Base-by-base conservation (phyloP, 2,113 vertebrate genomes). In the Gorsachius goisagi region DNA sequence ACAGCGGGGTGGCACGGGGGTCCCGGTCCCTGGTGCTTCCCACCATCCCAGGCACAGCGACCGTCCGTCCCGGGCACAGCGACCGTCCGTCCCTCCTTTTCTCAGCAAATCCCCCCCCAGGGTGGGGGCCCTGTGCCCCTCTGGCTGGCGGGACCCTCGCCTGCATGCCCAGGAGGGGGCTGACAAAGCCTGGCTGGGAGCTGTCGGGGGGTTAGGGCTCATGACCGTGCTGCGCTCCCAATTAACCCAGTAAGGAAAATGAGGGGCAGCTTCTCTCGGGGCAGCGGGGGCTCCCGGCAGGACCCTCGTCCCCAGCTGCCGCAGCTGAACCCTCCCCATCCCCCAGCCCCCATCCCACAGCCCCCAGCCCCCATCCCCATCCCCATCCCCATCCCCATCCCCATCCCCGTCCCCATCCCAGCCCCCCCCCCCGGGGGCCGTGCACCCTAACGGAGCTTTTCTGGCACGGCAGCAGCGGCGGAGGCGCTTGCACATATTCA, bases 401-500 rank as follows among this genome's bases (percentile, higher is more conserved):
- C 16, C 21, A 45, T 58, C 21, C 28, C 62, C 13, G 12, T 50
- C 50, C 50, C 55, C 21, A 12, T n/a, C 24, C 23, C 39, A 20
- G 23, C 27, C 68, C 17, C 49, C n/a, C n/a, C n/a, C n/a, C n/a
- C n/a, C n/a, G n/a, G 1, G 26, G 37, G 52, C 60, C 15, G 0
- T 5, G 63, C 44, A 7, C 44, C 53, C 8, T 1, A 9, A 12
- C 49, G 39, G 24, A 85, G 33, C 15, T 26, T 39, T 82, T 27
- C 79, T 72, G 79, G 75, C 86, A 32, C 2, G 1, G 67, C 73
- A 16, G 66, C 56, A 1, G 2, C 18, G 1, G 35, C 0, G 0
- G 55, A 78, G 94, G 75, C 16, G 41, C 87, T 72, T 15, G 32
- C 47, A 30, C 66, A 9, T 12, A 53, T 67, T 80, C 93, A 44